Conservation (phyloP, 2,888 invertebrate genomes). For the Hedychridium roseum region DNA sequence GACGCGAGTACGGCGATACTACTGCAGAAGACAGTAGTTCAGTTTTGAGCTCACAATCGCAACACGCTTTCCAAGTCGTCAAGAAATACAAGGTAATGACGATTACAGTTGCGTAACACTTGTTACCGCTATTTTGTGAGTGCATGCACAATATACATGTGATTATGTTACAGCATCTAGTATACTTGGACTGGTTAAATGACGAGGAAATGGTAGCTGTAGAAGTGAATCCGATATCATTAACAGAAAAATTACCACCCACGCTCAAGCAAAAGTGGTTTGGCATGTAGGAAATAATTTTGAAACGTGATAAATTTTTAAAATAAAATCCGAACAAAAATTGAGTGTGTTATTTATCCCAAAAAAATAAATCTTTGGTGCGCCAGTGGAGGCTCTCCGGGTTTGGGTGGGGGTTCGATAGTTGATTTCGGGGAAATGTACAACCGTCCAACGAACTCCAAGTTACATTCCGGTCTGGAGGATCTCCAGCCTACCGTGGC, state of each 20-base stretch:
- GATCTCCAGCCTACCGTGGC: constrained; percentile 65
- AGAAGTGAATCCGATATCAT: constrained; percentile 76
- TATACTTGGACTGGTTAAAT: constrained; percentile 74
- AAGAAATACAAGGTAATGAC: constrained; percentile 67
- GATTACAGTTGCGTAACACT: too few relatives aligned
- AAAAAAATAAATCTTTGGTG: constrained; percentile 50
- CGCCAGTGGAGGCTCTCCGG: constrained; percentile 37
- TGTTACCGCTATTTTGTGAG: too few relatives aligned
- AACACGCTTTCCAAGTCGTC: constrained; percentile 60
- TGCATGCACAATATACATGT: constrained; percentile 14
- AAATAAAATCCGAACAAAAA: neutral
- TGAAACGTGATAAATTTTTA: neutral
- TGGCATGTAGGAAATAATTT: constrained; percentile 60
- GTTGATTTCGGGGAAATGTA: constrained; percentile 63
- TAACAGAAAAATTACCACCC: constrained; percentile 77
- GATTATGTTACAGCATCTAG: constrained; percentile 73
- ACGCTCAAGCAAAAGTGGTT: constrained; percentile 74
- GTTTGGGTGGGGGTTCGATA: constrained; percentile 50
- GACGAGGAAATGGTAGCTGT: constrained; percentile 78
- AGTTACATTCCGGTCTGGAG: constrained; percentile 51
- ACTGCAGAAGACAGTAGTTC: constrained; percentile 57
- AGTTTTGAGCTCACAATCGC: constrained; percentile 44
- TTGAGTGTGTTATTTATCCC: constrained; percentile 28
- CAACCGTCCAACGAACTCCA: constrained; percentile 63
- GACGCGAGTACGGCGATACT: constrained; percentile 56